phyloP scores from a whole-genome alignment of 2,888 invertebrate species.

The Noctua pronuba region DNA sequence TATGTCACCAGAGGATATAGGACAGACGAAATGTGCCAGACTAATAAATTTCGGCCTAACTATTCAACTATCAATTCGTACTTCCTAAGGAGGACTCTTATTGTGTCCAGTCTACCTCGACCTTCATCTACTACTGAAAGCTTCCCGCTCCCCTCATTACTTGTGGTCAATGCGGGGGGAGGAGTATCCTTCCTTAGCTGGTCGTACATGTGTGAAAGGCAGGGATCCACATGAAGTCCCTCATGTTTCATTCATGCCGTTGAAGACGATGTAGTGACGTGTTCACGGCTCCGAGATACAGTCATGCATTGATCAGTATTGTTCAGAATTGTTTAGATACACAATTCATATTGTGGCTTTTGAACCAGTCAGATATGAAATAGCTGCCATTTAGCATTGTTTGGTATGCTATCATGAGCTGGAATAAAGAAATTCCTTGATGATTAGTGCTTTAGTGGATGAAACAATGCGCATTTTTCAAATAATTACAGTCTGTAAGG shows the following conservation, averaged over 20 bases:
- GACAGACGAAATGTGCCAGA: conserved; percentile 54
- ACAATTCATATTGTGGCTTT: conserved; percentile 72
- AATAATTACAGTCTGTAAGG: not conserved
- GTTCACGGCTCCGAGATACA: conserved; percentile 76
- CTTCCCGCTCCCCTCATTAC: conserved; percentile 31
- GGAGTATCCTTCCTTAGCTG: conserved; percentile 67
- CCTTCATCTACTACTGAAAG: conserved; percentile 38
- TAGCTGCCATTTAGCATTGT: conserved; percentile 45
- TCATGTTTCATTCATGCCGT: conserved; percentile 86
- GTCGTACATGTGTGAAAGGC: conserved; percentile 75
- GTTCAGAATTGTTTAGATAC: conserved; percentile 72
- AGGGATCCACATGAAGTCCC: conserved; percentile 77
- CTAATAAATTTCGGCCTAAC: conserved; percentile 76
- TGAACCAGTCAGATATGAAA: conserved; percentile 41
- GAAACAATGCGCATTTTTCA: not conserved
- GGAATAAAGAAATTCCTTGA: conserved; percentile 36
- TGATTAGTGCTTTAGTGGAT: conserved; percentile 18
- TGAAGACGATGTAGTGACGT: conserved; percentile 81
- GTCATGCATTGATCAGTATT: conserved; percentile 82
- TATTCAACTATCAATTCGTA: conserved; percentile 73
- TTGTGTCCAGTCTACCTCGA: conserved; percentile 70
- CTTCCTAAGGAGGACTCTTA: conserved; percentile 69
- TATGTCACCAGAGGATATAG: conserved; percentile 16
- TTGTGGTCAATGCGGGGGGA: conserved; percentile 43
- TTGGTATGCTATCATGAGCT: conserved; percentile 15